Percentiles rank a stretch among this genome's conserved stretches.
phyloP scores from a whole-genome alignment of 2,113 vertebrate species.

The Tragelaphus scriptus region DNA sequence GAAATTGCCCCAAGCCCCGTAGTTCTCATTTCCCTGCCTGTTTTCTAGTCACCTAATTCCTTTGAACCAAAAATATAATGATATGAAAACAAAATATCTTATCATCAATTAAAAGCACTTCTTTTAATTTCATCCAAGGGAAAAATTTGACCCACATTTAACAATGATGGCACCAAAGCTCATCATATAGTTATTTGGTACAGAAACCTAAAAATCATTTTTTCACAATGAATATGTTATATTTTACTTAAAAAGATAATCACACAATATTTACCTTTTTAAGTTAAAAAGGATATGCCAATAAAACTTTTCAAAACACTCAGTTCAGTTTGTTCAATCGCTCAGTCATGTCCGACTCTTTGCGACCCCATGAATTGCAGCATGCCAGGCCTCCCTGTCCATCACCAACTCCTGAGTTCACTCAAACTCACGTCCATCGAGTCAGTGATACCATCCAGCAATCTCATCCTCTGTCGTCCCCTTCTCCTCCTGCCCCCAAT shows the following conservation, averaged over 20 bases:
- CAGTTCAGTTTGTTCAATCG: too few relatives aligned
- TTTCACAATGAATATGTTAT: not conserved
- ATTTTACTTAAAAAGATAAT: not conserved
- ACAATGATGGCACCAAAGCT: not conserved
- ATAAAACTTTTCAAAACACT: not conserved
- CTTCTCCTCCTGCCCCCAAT: too few relatives aligned
- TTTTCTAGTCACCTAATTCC: not conserved
- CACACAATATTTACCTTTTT: not conserved
- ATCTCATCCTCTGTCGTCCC: too few relatives aligned
- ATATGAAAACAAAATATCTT: not conserved
- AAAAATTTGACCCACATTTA: not conserved
- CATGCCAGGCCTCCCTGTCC: too few relatives aligned
- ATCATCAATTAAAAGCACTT: not conserved
- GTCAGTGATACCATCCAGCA: too few relatives aligned
- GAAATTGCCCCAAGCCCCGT: rapidly evolving
- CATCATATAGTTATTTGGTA: not conserved
- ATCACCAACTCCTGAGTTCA: too few relatives aligned
- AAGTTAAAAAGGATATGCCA: not conserved
- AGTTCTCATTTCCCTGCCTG: not conserved
- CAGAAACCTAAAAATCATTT: not conserved
- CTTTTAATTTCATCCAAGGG: not conserved
- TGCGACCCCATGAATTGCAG: too few relatives aligned
- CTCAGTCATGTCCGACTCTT: too few relatives aligned
- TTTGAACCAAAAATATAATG: not conserved
- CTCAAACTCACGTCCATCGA: too few relatives aligned